A percentile compares a stretch with the other conserved stretches of the same genome.
Conservation (phyloP, 2,888 invertebrate genomes). For the Scaptomyza flava region DNA sequence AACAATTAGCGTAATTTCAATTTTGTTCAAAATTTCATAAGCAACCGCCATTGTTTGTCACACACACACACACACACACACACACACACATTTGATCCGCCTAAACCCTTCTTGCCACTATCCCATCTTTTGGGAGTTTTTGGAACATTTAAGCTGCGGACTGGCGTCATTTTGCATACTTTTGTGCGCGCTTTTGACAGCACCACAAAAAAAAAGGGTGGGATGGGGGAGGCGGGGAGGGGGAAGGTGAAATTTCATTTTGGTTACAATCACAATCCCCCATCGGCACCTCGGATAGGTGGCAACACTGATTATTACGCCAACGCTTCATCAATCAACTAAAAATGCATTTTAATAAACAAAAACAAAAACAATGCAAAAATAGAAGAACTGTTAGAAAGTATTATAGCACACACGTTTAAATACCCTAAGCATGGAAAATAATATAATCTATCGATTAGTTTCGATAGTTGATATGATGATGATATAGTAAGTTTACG, state of each 20-base stretch:
- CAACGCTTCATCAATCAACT: constrained; percentile 45
- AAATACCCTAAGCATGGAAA: background rate
- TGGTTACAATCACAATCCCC: background rate
- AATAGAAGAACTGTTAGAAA: background rate
- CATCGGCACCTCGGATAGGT: background rate
- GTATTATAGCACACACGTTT: background rate
- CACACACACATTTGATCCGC: background rate
- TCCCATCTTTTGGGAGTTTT: background rate
- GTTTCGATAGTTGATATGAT: too few relatives aligned
- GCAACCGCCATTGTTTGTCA: constrained; percentile 49
- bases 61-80: constrained; percentile 10
- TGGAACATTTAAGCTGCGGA: constrained; percentile 35
- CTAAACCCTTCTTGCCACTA: background rate
- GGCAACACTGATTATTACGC: constrained; percentile 41
- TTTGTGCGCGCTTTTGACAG: constrained; percentile 66
- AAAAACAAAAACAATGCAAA: constrained; percentile 9
- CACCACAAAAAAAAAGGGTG: constrained; percentile 3
- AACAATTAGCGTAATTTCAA: constrained; percentile 84
- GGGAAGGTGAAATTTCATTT: constrained; percentile 6
- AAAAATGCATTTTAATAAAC: constrained; percentile 36
- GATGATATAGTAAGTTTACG: too few relatives aligned
- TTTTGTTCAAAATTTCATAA: constrained; percentile 83
- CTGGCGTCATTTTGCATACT: constrained; percentile 47
- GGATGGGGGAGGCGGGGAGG: background rate
- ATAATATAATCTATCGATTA: background rate